A percentile compares a stretch with the other conserved stretches of the same genome.
These are phyloP conservation scores for Stegodyphus mimosarum DNA, from an alignment of 1,140 invertebrate genomes.

Conservation along the genomic window DNA sequence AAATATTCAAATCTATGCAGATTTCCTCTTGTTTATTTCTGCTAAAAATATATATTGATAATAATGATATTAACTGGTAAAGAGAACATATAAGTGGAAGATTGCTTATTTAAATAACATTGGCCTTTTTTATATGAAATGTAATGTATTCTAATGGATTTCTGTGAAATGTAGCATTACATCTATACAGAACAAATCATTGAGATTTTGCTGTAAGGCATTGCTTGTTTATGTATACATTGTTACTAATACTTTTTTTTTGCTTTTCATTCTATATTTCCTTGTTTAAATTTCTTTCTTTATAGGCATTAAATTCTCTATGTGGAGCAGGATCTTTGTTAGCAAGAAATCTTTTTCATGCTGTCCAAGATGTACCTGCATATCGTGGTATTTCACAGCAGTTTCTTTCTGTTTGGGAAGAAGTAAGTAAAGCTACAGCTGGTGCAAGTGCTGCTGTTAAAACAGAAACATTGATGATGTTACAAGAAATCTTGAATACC, in stretches of 20 bases:
- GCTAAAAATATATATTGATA: too few relatives aligned
- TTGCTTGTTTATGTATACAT: background rate
- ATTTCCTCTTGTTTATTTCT: too few relatives aligned
- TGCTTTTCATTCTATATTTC: background rate
- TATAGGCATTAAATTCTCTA: conserved; percentile 58
- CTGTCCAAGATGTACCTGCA: conserved; percentile 46
- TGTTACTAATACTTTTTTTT: background rate
- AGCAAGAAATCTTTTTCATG: conserved; percentile 46
- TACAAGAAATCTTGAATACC: conserved; percentile 62
- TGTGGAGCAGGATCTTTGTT: conserved; percentile 56
- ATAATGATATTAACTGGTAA: too few relatives aligned
- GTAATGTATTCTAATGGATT: background rate
- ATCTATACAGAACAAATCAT: background rate
- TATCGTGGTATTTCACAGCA: conserved; percentile 41
- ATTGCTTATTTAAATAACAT: too few relatives aligned
- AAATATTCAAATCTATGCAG: too few relatives aligned
- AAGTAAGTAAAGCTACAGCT: conserved; percentile 61
- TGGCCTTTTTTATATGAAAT: background rate
- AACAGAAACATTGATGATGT: conserved; percentile 62
- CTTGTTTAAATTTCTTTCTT: background rate
- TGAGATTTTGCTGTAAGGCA: background rate
- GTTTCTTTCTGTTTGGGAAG: conserved; percentile 61
- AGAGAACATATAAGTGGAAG: too few relatives aligned
- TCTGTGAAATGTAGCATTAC: background rate
- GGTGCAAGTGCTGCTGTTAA: conserved; percentile 62